Evolutionary conservation across 2,797 vertebrate species (phyloP), one percentile per base, ranked within the genome.

Genomic region (Aplochiton taeniatus): DNA sequence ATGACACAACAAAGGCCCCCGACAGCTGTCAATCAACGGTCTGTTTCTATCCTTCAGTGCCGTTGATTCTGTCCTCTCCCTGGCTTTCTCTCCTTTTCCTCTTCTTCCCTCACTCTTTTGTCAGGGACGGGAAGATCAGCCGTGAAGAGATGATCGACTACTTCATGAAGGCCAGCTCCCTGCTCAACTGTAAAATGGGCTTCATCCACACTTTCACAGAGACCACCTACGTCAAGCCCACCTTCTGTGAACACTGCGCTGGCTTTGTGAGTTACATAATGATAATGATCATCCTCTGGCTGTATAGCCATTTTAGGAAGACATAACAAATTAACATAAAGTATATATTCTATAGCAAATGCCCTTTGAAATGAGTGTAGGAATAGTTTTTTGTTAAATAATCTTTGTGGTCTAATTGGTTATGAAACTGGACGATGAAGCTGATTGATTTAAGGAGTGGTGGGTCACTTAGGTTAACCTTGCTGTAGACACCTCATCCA

Each of bases 111-210:
- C 31, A 0, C 9, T 10, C 16, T 4, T 57, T 58, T 58, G 47
- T 10, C 77, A 88, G 83, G 76, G 91, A 93, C 0, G 94, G 94
- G 9, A 84, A 92, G 77, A 94, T 95, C 85, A 95, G 92, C 83
- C 87, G 90, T 18, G 92, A 95, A 0, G 95, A 96, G 82, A 93
- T 96, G 88, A 90, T 93, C 0, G 91, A 85, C 57, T 96, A 95
- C 83, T 95, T 97, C 55, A 93, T 95, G 87, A 92, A 91, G 49
- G 95, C 95, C 84, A 96, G 93, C 43, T 93, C 93, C 47, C 88
- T 96, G 76, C 94, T 96, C 12, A 94, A 95, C 90, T 93, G 92
- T 72, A 96, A 95, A 81, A 91, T 96, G 87, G 93, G 94, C 17
- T 93, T 95, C 65, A 89, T 94, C 73, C 95, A 96, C 77, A 88